Base-by-base conservation (phyloP, 2,888 invertebrate species). In the Rhingia campestris region DNA sequence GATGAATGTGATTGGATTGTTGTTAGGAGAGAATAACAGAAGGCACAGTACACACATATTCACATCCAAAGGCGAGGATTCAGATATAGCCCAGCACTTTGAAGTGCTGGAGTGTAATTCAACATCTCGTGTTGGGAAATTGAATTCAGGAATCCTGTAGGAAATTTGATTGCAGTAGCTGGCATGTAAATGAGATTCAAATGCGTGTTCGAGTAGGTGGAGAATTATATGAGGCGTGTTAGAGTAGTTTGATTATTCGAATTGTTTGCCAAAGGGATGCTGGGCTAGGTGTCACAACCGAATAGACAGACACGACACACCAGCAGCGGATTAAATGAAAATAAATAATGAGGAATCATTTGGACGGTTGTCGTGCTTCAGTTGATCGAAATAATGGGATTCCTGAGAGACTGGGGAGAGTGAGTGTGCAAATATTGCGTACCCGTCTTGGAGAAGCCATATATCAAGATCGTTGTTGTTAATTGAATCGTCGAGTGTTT, bases 1-100 rank as follows among this genome's bases (percentile, higher is more conserved):
- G 75, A 84, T 69, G 80, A 74, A 84, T 80, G 64, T 75, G 74
- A 84, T 84, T 84, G 84, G 84, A 84, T 70, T 81, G 76, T 58
- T 81, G 63, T 69, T 73, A 14, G 51, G 67, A 54, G 22, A 22
- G 22, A 22, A 22, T 2, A 47, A 47, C 59, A 45, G 39, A 69
- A 14, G 39, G 30, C 63, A 4, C 7, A 9, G 14, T 35, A 10
- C 22, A 56, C 4, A 6, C 39, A 41, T 12, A 39, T 39, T 22
- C n/a, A 10, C 41, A 12, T 3, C 9, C 33, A 12, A 14, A 33
- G 53, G 22, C 33, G 59, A 61, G 43, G 53, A 63, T 56, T 63
- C 54, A 33, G 49, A 70, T 33, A 51, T 30, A 33, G 7, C 0
- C 5, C 2, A n/a, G 14, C 41, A 64, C 43, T 39, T 47, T 22